Base-by-base conservation (phyloP, 2,797 vertebrate species). In the Babyrousa celebensis region DNA sequence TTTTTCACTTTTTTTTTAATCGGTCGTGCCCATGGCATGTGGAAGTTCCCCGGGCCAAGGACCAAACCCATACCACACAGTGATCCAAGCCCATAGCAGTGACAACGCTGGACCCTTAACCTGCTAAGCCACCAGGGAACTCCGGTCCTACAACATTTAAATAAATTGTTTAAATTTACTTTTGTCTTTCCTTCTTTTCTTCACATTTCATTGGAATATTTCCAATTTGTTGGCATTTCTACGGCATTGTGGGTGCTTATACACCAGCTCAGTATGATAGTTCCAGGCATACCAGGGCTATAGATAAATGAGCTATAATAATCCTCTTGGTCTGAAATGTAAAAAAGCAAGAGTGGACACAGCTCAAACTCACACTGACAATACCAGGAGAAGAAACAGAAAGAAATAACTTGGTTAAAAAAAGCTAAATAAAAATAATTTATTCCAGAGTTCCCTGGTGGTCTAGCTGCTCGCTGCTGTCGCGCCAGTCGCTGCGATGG, bases 151-250 rank as follows among this genome's bases (percentile, higher is more conserved):
- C 15, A 83, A 90, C 27, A 92, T 80, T 92, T 54, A 89, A 85
- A 79, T 58, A 80, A 95, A 79, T 29, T 62, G n/a, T 87, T 85
- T 77, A 77, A 93, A 86, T 95, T 90, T 89, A 80, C 52, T 89
- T 92, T 58, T 93, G 25, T 48, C 32, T 88, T 58, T 68, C 3
- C 29, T 68, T n/a, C 6, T n/a, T 68, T 77, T 60, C 78, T 54
- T 78, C 40, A 91, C 2, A 89, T 54, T 92, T 92, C 71, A n/a
- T 48, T 87, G 68, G 96, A 96, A 97, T 96, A 52, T n/a, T 96
- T 92, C 84, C 18, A 91, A 93, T 96, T 90, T 78, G 89, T 83
- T 1, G 0, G 94, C 85, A 86, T 75, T 63, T 92, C 92, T 58
- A 56, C 67, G 52, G 17, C 58, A 85, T 67, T 29, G 27, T 10